These are phyloP conservation scores for Catocala fraxini DNA, from an alignment of 2,888 invertebrate genomes.

Conservation along the genomic window DNA sequence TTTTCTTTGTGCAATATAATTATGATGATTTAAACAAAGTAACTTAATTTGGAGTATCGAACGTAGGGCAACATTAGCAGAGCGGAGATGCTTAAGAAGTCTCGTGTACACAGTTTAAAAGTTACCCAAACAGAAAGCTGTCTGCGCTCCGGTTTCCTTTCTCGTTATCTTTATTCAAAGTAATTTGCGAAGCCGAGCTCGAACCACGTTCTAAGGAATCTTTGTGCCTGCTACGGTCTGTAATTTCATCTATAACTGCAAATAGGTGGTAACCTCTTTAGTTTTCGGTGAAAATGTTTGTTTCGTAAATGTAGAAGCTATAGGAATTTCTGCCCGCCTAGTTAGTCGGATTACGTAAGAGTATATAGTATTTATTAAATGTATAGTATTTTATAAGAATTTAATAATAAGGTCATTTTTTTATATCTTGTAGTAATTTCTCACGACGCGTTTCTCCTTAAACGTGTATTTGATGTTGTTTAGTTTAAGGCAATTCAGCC, in stretches of 20 bases:
- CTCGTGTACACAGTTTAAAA: slow-evolving; percentile 29
- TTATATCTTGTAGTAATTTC: no score
- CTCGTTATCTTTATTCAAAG: slow-evolving; percentile 59
- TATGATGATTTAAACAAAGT: slow-evolving; percentile 15
- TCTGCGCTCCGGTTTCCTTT: slow-evolving; percentile 48
- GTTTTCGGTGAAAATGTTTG: slow-evolving; percentile 2
- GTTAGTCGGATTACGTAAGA: no score
- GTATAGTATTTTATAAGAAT: no score
- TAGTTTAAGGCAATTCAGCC: no score
- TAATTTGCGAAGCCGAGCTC: slow-evolving; percentile 49
- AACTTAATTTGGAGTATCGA: slow-evolving; percentile 16
- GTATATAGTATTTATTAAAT: no score
- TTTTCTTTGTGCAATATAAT: slow-evolving; percentile 6
- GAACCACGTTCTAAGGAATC: slow-evolving; percentile 37
- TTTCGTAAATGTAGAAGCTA: no score
- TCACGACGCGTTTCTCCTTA: no score
- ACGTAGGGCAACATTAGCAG: slow-evolving; percentile 11
- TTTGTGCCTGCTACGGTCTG: slow-evolving; percentile 38
- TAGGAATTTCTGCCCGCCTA: no score
- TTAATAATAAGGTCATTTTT: no score
- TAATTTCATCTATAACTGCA: slow-evolving; percentile 45
- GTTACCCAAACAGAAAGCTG: slow-evolving; percentile 34
- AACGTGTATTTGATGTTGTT: no score
- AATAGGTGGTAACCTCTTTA: slow-evolving; percentile 36
- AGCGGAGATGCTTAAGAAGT: slow-evolving; percentile 19